phyloP scores from a whole-genome alignment of 2,113 vertebrate species.

The Indri indri region DNA sequence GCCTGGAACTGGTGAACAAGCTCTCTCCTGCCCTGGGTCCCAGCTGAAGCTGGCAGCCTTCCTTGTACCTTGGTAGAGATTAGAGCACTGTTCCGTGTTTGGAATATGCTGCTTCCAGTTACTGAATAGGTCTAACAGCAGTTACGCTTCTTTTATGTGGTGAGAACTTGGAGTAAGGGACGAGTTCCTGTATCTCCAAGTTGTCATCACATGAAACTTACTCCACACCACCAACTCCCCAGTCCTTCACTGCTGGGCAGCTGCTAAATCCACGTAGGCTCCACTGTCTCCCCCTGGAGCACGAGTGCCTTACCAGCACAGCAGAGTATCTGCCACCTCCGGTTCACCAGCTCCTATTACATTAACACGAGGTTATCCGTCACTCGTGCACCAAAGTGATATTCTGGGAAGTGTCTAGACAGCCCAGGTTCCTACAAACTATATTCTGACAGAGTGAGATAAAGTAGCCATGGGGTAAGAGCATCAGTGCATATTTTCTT shows the following conservation, averaged over 20 bases:
- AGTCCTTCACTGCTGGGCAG: background rate
- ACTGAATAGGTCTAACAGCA: background rate
- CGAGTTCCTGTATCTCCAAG: background rate
- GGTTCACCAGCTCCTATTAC: background rate
- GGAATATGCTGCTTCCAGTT: background rate
- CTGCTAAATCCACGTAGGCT: background rate
- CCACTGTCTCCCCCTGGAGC: background rate
- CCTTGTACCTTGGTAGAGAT: no score
- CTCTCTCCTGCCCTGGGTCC: background rate
- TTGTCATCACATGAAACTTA: background rate
- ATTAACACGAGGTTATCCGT: background rate
- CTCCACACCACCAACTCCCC: background rate
- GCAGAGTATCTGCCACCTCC: background rate
- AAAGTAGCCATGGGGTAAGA: background rate
- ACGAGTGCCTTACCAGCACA: background rate
- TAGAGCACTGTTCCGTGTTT: no score
- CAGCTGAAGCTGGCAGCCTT: background rate
- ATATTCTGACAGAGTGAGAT: background rate
- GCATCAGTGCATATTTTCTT: background rate
- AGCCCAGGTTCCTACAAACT: background rate
- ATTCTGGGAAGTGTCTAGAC: background rate
- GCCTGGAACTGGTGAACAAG: background rate
- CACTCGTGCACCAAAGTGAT: background rate
- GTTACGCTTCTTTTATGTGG: background rate
- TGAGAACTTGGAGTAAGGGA: background rate